Evolutionary conservation across 1,140 invertebrate genomes (phyloP).

Genomic region (Diprion similis): DNA sequence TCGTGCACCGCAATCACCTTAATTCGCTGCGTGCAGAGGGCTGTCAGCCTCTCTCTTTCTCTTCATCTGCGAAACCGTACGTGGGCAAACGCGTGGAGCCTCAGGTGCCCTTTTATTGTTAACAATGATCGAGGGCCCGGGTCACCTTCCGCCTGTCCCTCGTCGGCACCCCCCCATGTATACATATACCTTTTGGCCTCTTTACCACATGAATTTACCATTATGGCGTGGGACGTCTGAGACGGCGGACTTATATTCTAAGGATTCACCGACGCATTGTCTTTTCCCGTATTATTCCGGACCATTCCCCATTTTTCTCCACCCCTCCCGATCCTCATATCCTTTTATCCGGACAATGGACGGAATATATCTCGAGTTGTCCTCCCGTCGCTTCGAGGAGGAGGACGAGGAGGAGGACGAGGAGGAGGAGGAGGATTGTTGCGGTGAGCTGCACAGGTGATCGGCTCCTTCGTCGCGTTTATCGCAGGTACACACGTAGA

Average conservation of each 20-base stretch:
- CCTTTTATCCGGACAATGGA: background rate
- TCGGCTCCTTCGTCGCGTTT: background rate
- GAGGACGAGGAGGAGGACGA: too few relatives aligned
- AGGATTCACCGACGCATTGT: constrained; percentile 12
- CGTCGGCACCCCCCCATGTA: background rate
- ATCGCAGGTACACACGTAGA: background rate
- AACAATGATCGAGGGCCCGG: background rate
- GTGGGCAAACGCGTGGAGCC: background rate
- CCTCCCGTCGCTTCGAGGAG: too few relatives aligned
- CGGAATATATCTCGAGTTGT: too few relatives aligned
- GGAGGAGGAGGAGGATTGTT: too few relatives aligned
- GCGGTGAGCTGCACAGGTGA: too few relatives aligned
- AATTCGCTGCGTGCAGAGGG: too few relatives aligned
- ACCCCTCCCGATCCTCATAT: background rate
- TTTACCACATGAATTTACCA: constrained; percentile 11
- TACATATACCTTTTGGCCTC: constrained; percentile 27
- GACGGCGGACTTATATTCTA: background rate
- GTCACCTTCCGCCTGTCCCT: too few relatives aligned
- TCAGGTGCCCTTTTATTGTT: constrained; percentile 7
- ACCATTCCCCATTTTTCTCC: background rate
- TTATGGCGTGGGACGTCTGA: background rate
- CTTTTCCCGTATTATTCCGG: background rate
- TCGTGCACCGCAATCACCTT: too few relatives aligned
- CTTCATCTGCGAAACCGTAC: too few relatives aligned
- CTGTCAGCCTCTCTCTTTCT: too few relatives aligned